Percentiles rank a stretch among this genome's conserved stretches.
phyloP scores from a whole-genome alignment of 2,888 invertebrate species.

The Lamellibrachia columna region DNA sequence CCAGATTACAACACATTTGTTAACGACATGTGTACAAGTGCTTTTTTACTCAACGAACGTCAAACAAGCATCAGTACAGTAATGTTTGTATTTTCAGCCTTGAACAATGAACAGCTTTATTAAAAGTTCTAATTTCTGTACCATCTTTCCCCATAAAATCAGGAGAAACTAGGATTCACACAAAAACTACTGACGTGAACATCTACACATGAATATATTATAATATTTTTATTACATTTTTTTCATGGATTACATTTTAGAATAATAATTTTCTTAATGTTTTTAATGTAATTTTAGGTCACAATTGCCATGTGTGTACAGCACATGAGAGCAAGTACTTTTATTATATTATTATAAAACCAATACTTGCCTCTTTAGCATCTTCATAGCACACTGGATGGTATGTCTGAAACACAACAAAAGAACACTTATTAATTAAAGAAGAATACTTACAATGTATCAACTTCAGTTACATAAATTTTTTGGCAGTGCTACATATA shows the following conservation, averaged over 20 bases:
- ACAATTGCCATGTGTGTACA: neutral
- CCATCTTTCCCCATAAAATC: neutral
- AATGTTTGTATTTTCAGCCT: neutral
- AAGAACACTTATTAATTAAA: neutral
- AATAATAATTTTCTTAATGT: neutral
- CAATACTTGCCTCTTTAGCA: slow-evolving; percentile 30
- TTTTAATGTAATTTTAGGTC: neutral
- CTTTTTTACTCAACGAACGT: neutral
- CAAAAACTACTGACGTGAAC: neutral
- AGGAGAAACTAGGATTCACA: neutral
- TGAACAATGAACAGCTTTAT: too few relatives aligned
- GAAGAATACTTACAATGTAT: neutral
- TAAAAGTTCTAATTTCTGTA: neutral
- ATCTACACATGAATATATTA: neutral
- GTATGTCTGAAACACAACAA: slow-evolving; percentile 35
- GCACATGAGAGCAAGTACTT: neutral
- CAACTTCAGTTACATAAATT: neutral
- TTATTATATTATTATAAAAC: neutral
- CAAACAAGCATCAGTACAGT: neutral
- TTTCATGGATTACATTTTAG: neutral
- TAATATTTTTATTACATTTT: neutral
- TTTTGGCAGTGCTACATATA: neutral
- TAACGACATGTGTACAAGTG: neutral
- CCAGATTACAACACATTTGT: neutral
- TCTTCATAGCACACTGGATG: slow-evolving; percentile 44